phyloP scores from a whole-genome alignment of 2,113 vertebrate genomes.

The Pampusana beccarii region DNA sequence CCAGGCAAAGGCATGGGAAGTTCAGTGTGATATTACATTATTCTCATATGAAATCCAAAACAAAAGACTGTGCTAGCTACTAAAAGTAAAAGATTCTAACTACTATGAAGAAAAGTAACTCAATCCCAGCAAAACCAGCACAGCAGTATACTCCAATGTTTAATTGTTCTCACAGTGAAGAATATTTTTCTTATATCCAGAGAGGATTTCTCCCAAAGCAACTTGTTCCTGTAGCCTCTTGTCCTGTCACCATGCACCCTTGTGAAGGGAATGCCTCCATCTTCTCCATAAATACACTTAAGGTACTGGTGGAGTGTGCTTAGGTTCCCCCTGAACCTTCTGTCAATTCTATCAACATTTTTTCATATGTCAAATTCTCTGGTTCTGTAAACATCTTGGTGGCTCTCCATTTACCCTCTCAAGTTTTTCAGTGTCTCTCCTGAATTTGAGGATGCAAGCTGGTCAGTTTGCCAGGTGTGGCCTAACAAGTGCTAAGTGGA shows the following conservation, averaged over 20 bases:
- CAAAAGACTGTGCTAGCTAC: too few relatives aligned
- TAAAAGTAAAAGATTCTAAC: too few relatives aligned
- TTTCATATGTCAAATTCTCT: not conserved
- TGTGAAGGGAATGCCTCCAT: not conserved
- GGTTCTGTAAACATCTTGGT: not conserved
- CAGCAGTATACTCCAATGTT: not conserved
- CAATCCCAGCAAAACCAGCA: too few relatives aligned
- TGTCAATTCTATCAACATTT: not conserved
- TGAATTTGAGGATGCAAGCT: not conserved
- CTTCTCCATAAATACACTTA: not conserved
- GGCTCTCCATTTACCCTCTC: not conserved
- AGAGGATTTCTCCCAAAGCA: not conserved
- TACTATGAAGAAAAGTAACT: too few relatives aligned
- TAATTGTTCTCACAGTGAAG: not conserved
- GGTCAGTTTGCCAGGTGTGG: not conserved
- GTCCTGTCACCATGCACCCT: fast-evolving
- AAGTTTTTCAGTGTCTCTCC: not conserved
- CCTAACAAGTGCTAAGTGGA: not conserved
- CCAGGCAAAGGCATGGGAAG: too few relatives aligned
- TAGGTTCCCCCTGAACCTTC: not conserved
- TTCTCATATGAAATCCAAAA: too few relatives aligned
- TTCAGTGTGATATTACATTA: too few relatives aligned
- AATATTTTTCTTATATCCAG: not conserved
- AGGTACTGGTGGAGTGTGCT: not conserved
- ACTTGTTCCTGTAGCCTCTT: not conserved